phyloP scores from a whole-genome alignment of 2,113 vertebrate species.

The Polypterus senegalus region DNA sequence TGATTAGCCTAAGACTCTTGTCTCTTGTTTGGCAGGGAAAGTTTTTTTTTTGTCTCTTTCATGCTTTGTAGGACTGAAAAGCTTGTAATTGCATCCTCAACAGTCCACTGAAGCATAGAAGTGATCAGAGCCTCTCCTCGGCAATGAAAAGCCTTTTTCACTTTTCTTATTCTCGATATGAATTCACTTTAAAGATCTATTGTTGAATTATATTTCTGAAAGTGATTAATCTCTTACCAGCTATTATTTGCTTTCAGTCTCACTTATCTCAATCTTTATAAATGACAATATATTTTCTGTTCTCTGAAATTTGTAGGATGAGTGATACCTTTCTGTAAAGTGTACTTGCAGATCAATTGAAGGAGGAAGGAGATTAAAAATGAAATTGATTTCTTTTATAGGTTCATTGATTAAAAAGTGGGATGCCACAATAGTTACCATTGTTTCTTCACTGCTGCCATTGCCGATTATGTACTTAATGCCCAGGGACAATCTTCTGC shows the following conservation, averaged over 20 bases:
- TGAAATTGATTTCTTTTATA: too few species aligned
- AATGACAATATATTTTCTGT: neutral
- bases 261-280: neutral
- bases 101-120: neutral
- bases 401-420: too few species aligned
- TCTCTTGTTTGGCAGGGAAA: constrained; percentile 4
- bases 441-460: too few species aligned
- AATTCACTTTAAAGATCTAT: neutral
- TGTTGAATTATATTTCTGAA: neutral
- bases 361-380: too few species aligned
- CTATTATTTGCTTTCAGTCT: neutral
- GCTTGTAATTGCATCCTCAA: constrained; percentile 11
- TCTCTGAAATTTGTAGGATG: too few species aligned
- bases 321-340: too few species aligned
- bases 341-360: too few species aligned
- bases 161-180: neutral
- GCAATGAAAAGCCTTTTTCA: neutral
- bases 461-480: too few species aligned
- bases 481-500: too few species aligned
- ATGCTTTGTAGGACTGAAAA: neutral
- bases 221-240: neutral
- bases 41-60: neutral
- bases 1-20: neutral
- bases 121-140: neutral
- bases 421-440: too few species aligned